phyloP scores from a whole-genome alignment of 2,113 vertebrate species.

The Boleophthalmus pectinirostris region DNA sequence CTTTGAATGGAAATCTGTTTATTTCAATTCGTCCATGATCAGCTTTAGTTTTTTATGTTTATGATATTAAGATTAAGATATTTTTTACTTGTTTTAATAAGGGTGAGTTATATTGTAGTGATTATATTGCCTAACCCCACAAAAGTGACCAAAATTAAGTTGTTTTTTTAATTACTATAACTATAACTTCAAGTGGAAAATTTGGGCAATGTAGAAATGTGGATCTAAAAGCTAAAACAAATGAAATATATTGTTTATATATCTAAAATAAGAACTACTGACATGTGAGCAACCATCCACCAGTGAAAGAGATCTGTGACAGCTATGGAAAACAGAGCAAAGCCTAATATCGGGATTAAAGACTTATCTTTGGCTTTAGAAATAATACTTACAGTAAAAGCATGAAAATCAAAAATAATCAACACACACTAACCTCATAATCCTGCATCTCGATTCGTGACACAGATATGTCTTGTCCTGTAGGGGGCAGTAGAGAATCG shows the following conservation, averaged over 20 bases:
- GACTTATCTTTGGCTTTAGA: not conserved
- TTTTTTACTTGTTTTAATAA: too few relatives aligned
- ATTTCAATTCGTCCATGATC: too few relatives aligned
- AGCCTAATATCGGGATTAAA: not conserved
- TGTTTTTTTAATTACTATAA: too few relatives aligned
- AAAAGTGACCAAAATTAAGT: too few relatives aligned
- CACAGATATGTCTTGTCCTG: slow-evolving; percentile 66
- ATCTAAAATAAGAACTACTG: not conserved
- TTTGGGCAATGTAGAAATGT: too few relatives aligned
- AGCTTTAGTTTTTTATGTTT: too few relatives aligned
- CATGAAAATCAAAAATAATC: not conserved
- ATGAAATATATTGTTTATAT: not conserved
- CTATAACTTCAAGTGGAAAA: too few relatives aligned
- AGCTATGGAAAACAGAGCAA: not conserved
- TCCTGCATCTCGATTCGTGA: slow-evolving; percentile 66
- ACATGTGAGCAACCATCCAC: not conserved
- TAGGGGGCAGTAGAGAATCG: slow-evolving; percentile 69
- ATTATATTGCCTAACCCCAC: too few relatives aligned
- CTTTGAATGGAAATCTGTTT: too few relatives aligned
- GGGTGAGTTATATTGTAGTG: too few relatives aligned
- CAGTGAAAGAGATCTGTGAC: not conserved
- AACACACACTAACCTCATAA: slow-evolving; percentile 77
- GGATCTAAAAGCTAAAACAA: not conserved
- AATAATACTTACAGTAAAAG: slow-evolving; percentile 4
- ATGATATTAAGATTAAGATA: too few relatives aligned